phyloP scores from a whole-genome alignment of 2,888 invertebrate genomes.

The Pseudanteris insignis region DNA sequence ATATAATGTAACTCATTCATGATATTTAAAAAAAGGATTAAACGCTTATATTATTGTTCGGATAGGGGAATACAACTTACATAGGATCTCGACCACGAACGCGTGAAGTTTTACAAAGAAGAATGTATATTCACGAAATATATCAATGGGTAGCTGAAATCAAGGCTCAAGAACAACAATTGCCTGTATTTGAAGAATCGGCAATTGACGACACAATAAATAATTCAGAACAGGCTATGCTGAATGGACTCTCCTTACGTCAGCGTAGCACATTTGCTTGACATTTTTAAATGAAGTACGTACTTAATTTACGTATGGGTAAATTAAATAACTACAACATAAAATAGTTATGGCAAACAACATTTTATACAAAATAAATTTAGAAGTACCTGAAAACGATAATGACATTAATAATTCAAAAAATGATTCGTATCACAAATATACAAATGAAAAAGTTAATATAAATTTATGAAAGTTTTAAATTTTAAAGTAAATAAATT shows the following conservation, averaged over 20 bases:
- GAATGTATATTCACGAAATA: slow-evolving; percentile 81
- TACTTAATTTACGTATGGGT: slow-evolving; percentile 22
- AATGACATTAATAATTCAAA: too few species aligned
- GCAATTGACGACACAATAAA: slow-evolving; percentile 47
- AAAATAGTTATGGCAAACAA: too few species aligned
- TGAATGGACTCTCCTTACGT: slow-evolving; percentile 36
- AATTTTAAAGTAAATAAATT: too few species aligned
- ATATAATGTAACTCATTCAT: too few species aligned
- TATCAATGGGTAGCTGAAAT: slow-evolving; percentile 79
- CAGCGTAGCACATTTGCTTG: slow-evolving; percentile 29
- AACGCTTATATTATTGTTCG: too few species aligned
- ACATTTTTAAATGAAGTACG: slow-evolving; percentile 29
- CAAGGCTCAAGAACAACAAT: slow-evolving; percentile 68
- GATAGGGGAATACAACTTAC: slow-evolving; percentile 75
- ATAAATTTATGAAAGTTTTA: too few species aligned
- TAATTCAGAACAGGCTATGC: slow-evolving; percentile 48
- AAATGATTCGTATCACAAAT: too few species aligned
- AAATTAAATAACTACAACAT: background rate
- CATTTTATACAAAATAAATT: background rate
- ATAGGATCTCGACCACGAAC: slow-evolving; percentile 80
- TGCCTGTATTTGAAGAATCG: slow-evolving; percentile 50
- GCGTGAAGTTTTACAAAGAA: slow-evolving; percentile 78
- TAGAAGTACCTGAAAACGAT: too few species aligned
- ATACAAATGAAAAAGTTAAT: too few species aligned
- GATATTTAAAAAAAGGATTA: slow-evolving; percentile 1